Base-by-base conservation (phyloP, 2,797 vertebrate species). In the Fistularia tabacaria region DNA sequence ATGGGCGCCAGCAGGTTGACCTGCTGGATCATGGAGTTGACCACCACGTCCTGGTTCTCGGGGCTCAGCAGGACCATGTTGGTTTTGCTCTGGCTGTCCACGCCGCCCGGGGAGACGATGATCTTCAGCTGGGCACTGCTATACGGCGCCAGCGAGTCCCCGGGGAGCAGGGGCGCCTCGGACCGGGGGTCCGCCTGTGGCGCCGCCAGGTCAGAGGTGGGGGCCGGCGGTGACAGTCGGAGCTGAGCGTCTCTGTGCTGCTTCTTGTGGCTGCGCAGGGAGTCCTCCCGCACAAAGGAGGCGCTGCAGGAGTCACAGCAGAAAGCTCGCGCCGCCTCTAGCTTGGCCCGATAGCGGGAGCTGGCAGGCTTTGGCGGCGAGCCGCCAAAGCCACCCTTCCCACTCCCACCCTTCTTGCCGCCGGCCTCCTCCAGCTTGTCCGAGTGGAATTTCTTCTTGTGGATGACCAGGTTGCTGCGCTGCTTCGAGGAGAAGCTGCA, bases 401-500 rank as follows among this genome's bases (percentile, higher is more conserved):
- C 74, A 36, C 66, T 78, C 8, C 65, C 78, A 9, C 66, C 77
- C n/a, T 43, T 73, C 37, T 60, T 55, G 0, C 66, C 25, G 13
- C 63, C 15, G n/a, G 74, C 85, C 59, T 88, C 92, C 56, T 92
- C 93, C 0, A 86, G 86, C 59, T 76, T 81, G n/a, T 97, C 94
- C 0, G 86, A 85, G 50, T 99, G 96, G 73, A 88, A 91, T 80
- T 98, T 98, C 80, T 91, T 95, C 43, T 90, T 59, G 59, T 99
- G 96, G 12, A 95, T 96, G 73, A 94, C 92, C 13, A 99, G 89
- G 83, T 94, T 98, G 89, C 95, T 96, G 73, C 94, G 93, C 85
- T 96, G 97, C 80, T 98, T 99, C 74, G 94, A 95, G 69, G 96
- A 92, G 5, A 98, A 99, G 72, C 73, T 81, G 88, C 97, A 98